Evolutionary conservation across 1,140 invertebrate species (phyloP), one percentile per base, ranked within the genome.

Genomic region (Gerris buenoi): DNA sequence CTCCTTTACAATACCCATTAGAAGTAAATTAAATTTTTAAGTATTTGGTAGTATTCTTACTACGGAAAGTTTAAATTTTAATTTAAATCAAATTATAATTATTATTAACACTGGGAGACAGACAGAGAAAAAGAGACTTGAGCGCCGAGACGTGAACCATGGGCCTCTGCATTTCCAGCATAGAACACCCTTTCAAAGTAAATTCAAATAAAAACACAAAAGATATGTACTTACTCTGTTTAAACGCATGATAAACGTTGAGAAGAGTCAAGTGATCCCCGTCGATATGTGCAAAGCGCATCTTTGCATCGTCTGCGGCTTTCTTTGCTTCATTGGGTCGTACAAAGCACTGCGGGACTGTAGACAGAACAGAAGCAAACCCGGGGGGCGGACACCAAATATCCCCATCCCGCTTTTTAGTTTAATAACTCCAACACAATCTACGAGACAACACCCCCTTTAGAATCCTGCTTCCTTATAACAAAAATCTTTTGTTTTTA

Each of bases 311-410:
- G 78, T 99, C 97, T 2, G 97, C 95, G 62, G 93, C 93, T 78
- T 98, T 98, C 81, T 97, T 95, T n/a, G 91, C 90, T 79, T 99
- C 97, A 79, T 96, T 96, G 29, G 97, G 97, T 75, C 97, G 85
- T 68, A 99, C 92, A 84, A 99, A 99, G 81, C 95, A 98, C 86
- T 99, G 96, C 75, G 97, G 95, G 79, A 99, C 97, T 95, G 85
- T 82, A 75, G 67, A 68, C 66, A 70, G 67, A 60, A 60, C 33
- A 46, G 33, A 46, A 46, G 5, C 33, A 66, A 70, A 65, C 65
- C 65, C 65, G 66, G 57, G 77, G 76, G n/a, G 78, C 77, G 77
- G 71, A 68, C 73, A 75, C 78, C 78, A 72, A 60, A 60, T 25
- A 60, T 60, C 58, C 58, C 72, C 80, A 79, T 81, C 79, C 80